phyloP scores from a whole-genome alignment of 2,797 vertebrate species.

The Crenichthys baileyi region DNA sequence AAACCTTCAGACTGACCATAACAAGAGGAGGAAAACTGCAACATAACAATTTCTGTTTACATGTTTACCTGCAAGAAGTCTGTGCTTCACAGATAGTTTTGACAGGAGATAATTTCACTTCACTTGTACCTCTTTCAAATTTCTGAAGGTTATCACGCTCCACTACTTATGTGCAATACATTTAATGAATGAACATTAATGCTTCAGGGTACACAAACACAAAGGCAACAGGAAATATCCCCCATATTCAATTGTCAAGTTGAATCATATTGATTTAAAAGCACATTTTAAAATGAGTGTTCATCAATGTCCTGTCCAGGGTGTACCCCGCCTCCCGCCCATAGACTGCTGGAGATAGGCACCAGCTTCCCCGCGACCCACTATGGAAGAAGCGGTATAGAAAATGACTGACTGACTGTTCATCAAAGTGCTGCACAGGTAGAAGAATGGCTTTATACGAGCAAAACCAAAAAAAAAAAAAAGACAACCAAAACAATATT shows the following conservation, averaged over 20 bases:
- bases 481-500: too few relatives aligned
- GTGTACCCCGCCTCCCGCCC: too few relatives aligned
- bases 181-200: background rate
- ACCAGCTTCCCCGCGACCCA: too few relatives aligned
- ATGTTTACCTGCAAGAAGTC: background rate
- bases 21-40: conserved; percentile 9
- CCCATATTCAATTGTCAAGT: background rate
- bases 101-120: background rate
- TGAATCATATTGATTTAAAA: background rate
- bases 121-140: background rate
- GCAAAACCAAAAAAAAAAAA: background rate
- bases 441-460: too few relatives aligned
- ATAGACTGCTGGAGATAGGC: too few relatives aligned
- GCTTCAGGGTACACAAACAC: background rate
- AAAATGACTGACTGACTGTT: too few relatives aligned
- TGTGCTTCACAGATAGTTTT: background rate
- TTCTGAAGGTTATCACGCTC: background rate
- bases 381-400: too few relatives aligned
- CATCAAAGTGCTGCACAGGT: background rate
- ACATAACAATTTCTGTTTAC: background rate
- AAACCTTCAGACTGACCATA: background rate
- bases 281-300: background rate
- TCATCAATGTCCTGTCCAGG: background rate
- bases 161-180: background rate
- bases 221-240: background rate